Conservation (phyloP, 2,888 invertebrate genomes). For the Ptycholaimellus sp. region DNA sequence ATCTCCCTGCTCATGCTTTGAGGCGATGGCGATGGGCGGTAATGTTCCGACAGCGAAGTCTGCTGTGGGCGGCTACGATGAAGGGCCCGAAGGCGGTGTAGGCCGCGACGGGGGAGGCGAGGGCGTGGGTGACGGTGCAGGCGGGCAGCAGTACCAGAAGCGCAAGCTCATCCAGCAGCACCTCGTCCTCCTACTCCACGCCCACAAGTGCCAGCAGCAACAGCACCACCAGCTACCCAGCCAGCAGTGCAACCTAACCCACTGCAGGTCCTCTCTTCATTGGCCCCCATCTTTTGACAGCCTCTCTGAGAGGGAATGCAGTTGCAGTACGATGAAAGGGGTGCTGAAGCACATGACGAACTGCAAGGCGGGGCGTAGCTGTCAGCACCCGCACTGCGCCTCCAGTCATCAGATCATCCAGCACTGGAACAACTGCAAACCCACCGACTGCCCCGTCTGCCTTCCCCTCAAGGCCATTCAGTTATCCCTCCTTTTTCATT, state of each 20-base stretch:
- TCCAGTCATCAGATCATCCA: slow-evolving; percentile 93
- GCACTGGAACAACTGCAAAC: slow-evolving; percentile 93
- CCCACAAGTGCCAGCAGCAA: slow-evolving; percentile 88
- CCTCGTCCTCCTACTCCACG: slow-evolving; percentile 76
- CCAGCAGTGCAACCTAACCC: too few species aligned
- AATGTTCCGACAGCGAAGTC: too few species aligned
- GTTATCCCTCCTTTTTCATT: too few species aligned
- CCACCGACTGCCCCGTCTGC: slow-evolving; percentile 89
- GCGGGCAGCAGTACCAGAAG: slow-evolving; percentile 89
- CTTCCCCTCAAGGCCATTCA: slow-evolving; percentile 64
- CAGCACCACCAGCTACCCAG: slow-evolving; percentile 33
- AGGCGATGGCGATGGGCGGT: too few species aligned
- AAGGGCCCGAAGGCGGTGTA: too few species aligned
- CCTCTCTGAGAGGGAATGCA: too few species aligned
- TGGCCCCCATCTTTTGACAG: too few species aligned
- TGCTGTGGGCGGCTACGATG: too few species aligned
- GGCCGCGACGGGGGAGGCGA: too few species aligned
- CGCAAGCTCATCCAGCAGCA: slow-evolving; percentile 94
- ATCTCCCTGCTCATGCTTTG: too few species aligned
- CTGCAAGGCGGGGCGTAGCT: slow-evolving; percentile 53
- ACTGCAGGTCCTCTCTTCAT: too few species aligned
- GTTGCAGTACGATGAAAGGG: slow-evolving; percentile 95
- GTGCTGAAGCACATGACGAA: slow-evolving; percentile 93
- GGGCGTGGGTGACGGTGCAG: too few species aligned
- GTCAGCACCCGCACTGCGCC: slow-evolving; percentile 60